Evolutionary conservation across 2,888 invertebrate species (phyloP).

Genomic region (Hecatera dysodea): DNA sequence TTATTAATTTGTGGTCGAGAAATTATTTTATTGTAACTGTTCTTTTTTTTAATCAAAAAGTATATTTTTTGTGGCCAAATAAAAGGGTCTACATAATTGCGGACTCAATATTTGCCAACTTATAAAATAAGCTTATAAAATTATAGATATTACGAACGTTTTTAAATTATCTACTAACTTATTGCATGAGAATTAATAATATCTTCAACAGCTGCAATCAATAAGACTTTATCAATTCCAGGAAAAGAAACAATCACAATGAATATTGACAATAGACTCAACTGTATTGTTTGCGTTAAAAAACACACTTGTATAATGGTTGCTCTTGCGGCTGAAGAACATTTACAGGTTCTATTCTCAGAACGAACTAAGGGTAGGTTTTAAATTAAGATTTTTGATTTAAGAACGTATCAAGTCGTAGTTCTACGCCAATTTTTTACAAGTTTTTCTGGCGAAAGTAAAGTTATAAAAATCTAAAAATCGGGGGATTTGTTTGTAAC

Average conservation of each 20-base stretch:
- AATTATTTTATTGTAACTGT: background rate
- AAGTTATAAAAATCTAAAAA: too few relatives aligned
- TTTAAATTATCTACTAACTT: background rate
- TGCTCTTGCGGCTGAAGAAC: background rate
- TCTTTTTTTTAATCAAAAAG: background rate
- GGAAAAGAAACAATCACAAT: constrained; percentile 30
- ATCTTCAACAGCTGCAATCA: constrained; percentile 1
- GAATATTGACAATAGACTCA: constrained; percentile 17
- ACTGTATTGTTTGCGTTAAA: constrained; percentile 7
- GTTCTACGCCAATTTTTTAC: too few relatives aligned
- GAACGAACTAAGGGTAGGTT: background rate
- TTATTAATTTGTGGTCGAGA: background rate
- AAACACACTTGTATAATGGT: constrained; percentile 3
- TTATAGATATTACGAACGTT: background rate
- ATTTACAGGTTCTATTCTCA: constrained; percentile 3
- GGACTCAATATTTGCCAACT: too few relatives aligned
- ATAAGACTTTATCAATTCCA: constrained; percentile 41
- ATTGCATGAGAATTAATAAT: background rate
- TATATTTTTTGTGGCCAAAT: background rate
- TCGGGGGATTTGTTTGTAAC: too few relatives aligned
- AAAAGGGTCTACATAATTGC: background rate
- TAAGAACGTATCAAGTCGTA: too few relatives aligned
- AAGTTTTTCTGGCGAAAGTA: too few relatives aligned
- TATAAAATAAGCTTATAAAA: too few relatives aligned
- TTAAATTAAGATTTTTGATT: too few relatives aligned